Evolutionary conservation across 2,888 invertebrate species (phyloP), one percentile per base, ranked within the genome.

Genomic region (Eupsilia transversa): DNA sequence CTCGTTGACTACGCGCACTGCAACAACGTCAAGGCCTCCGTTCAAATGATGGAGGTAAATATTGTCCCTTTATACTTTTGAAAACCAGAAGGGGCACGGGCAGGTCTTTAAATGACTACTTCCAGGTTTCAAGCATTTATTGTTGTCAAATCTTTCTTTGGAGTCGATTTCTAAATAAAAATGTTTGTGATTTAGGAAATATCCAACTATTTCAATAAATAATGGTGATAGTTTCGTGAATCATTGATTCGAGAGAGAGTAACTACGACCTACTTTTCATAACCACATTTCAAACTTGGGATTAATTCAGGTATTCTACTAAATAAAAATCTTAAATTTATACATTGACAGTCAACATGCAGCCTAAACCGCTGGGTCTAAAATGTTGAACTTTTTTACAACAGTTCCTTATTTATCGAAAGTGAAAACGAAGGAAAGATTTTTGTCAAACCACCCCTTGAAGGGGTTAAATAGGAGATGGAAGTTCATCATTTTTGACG

Each of bases 1-100:
- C 97, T 99, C 72, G 98, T 99, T 9, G 99, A 99, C 94, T 99
- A 99, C 95, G 99, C 99, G 23, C 99, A 99, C 93, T 99, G 99
- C 94, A 98, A 99, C 96, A 99, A 99, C 94, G 99, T 99, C 38
- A 99, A 99, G 95, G 99, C 99, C 35, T 99, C 99, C 90, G 99
- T 99, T 30, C 99, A 99, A 94, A 99, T 99, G 98, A 99, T 99
- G 99, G 99, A 99, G 96, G 97, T 97, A 91, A 76, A 66, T 57
- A 63, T 49, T 12, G n/a, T 35, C 5, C 20, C 27, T 27, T 23
- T 27, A 23, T 66, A 66, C 20, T 23, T 27, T 20, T 38, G 17
- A 23, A 1, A 46, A 23, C 17, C 23, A 30, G 23, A 35, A 46
- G 7, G 14, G 14, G 27, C 27, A 4, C 17, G n/a, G 46, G 3